phyloP scores from a whole-genome alignment of 1,140 invertebrate genomes.

The Panagrolaimus sp. region DNA sequence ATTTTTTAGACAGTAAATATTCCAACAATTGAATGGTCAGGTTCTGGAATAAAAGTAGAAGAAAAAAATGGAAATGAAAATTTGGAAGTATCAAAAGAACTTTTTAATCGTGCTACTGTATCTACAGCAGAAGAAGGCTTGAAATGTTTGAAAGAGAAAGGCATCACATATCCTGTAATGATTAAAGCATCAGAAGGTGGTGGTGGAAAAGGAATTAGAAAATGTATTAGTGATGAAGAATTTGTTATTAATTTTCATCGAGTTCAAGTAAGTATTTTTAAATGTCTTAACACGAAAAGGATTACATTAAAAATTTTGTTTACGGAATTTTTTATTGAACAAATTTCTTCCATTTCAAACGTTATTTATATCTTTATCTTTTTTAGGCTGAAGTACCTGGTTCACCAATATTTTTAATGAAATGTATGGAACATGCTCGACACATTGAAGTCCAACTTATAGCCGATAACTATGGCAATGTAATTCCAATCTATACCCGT shows the following conservation, averaged over 20 bases:
- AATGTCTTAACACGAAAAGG: no score
- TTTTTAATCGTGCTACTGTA: conserved; percentile 85
- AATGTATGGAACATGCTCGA: conserved; percentile 82
- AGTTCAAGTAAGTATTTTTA: conserved; percentile 60
- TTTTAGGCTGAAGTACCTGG: conserved; percentile 86
- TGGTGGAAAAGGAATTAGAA: conserved; percentile 93
- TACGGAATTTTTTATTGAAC: no score
- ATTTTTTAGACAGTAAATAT: conserved; percentile 76
- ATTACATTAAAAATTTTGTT: no score
- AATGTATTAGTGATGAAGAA: conserved; percentile 81
- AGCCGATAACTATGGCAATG: conserved; percentile 92
- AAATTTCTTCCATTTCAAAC: no score
- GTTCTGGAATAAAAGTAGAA: background rate
- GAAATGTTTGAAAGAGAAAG: conserved; percentile 49
- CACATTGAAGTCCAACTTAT: conserved; percentile 94
- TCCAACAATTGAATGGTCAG: conserved; percentile 62
- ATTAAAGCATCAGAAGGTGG: conserved; percentile 97
- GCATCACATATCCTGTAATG: conserved; percentile 95
- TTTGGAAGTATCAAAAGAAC: conserved; percentile 61
- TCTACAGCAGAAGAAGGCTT: conserved; percentile 77
- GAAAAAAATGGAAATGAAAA: conserved; percentile 1
- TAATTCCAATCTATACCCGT: conserved; percentile 89
- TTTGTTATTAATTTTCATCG: conserved; percentile 82
- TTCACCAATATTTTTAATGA: conserved; percentile 97
- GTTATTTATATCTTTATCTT: no score